phyloP scores from a whole-genome alignment of 2,888 invertebrate genomes.

The Mechanitis mazaeus region DNA sequence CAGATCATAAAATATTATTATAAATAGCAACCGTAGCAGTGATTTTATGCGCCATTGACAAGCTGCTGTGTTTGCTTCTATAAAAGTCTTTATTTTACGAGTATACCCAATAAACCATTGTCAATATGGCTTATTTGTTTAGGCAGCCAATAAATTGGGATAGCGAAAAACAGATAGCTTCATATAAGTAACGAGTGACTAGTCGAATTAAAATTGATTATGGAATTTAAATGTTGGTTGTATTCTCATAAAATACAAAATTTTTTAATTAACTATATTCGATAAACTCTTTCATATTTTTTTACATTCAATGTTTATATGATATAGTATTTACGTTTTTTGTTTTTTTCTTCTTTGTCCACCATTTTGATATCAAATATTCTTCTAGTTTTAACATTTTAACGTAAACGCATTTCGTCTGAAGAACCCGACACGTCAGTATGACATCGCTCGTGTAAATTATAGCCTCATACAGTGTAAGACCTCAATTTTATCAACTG shows the following conservation, averaged over 20 bases:
- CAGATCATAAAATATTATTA: neutral
- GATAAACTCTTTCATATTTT: too few relatives aligned
- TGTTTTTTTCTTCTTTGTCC: too few relatives aligned
- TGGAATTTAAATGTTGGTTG: too few relatives aligned
- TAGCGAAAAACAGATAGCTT: slow-evolving; percentile 15
- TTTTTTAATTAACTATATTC: too few relatives aligned
- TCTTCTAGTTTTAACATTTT: neutral
- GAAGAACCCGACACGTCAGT: slow-evolving; percentile 7
- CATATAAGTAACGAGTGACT: slow-evolving; percentile 4
- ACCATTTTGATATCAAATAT: too few relatives aligned
- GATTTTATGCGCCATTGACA: neutral
- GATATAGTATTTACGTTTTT: too few relatives aligned
- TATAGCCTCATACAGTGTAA: slow-evolving; percentile 11
- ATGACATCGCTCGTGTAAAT: slow-evolving; percentile 8
- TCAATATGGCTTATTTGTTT: slow-evolving; percentile 56
- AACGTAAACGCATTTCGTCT: neutral
- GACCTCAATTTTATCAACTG: slow-evolving; percentile 18
- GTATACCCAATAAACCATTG: slow-evolving; percentile 48
- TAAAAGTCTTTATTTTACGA: slow-evolving; percentile 48
- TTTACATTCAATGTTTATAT: too few relatives aligned
- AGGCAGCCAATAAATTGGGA: slow-evolving; percentile 50
- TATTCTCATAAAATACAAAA: too few relatives aligned
- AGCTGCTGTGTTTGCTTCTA: slow-evolving; percentile 29
- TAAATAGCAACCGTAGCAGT: neutral
- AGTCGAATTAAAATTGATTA: neutral